phyloP scores from a whole-genome alignment of 2,113 vertebrate genomes.

The Gobio gobio region DNA sequence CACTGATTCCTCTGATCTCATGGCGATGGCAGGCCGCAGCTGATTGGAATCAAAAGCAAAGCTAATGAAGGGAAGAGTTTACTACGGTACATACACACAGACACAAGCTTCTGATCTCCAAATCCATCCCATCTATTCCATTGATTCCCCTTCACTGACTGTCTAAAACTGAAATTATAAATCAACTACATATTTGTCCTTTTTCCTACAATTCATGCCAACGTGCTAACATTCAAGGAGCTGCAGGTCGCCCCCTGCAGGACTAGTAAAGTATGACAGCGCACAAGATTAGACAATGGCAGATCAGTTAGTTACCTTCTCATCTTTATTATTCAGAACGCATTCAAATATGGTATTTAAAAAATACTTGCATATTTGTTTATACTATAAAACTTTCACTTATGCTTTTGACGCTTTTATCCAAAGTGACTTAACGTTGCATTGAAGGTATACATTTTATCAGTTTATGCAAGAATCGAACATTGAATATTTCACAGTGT shows the following conservation, averaged over 20 bases:
- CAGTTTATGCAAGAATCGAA: too few species aligned
- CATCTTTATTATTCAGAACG: background rate
- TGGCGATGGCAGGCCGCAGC: constrained; percentile 14
- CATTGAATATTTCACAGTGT: background rate
- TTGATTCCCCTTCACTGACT: background rate
- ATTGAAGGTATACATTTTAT: too few species aligned
- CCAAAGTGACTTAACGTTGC: too few species aligned
- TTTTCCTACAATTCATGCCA: background rate
- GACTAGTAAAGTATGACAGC: background rate
- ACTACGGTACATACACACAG: background rate
- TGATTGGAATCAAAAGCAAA: constrained; percentile 53
- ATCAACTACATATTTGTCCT: background rate
- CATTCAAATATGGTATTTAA: too few species aligned
- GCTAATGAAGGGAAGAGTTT: constrained; percentile 46
- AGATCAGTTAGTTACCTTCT: background rate
- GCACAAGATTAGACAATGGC: background rate
- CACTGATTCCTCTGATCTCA: constrained; percentile 47
- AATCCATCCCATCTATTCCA: constrained; percentile 1
- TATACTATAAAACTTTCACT: too few species aligned
- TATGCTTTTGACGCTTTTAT: too few species aligned
- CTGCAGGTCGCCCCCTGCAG: constrained; percentile 16
- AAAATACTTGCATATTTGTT: too few species aligned
- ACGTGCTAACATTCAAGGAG: background rate
- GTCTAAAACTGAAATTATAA: constrained; percentile 21
- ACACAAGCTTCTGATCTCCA: constrained; percentile 18